Conservation (phyloP, 1,140 invertebrate genomes). For the Mesaphorura yosii region DNA sequence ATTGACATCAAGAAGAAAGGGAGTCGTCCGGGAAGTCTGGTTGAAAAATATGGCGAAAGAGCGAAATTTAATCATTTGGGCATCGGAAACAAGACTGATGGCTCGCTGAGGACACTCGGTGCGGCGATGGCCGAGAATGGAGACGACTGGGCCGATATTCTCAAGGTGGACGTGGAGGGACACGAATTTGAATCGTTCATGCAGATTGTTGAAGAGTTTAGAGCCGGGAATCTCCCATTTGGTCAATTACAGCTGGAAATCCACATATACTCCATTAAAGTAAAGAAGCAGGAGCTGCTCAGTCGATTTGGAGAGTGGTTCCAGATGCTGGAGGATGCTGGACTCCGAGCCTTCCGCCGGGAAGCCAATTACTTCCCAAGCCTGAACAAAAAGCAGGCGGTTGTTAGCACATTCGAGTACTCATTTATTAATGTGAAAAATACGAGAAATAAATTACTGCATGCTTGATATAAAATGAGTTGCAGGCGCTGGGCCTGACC, state of each 20-base stretch:
- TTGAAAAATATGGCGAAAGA: too few species aligned
- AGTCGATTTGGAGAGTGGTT: neutral
- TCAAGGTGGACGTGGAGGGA: constrained; percentile 13
- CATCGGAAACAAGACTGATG: too few species aligned
- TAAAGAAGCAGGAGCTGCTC: neutral
- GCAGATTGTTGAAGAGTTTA: neutral
- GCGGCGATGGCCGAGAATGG: neutral
- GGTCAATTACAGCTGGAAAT: constrained; percentile 7
- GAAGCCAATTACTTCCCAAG: neutral
- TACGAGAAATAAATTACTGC: too few species aligned
- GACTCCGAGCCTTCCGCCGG: neutral
- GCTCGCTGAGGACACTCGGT: neutral
- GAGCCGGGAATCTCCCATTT: constrained; percentile 4
- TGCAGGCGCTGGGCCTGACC: too few species aligned
- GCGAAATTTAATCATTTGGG: too few species aligned
- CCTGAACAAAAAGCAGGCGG: neutral
- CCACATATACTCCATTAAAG: neutral
- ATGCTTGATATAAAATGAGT: too few species aligned
- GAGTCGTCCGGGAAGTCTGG: too few species aligned
- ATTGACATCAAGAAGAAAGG: too few species aligned
- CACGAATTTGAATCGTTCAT: constrained; percentile 1
- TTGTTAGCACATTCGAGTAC: too few species aligned
- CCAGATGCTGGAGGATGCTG: neutral
- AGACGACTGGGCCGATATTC: constrained; percentile 6
- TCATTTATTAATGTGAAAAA: too few species aligned